Evolutionary conservation across 2,113 vertebrate genomes (phyloP), one percentile per base, ranked within the genome.

Genomic region (Dasyornis broadbenti): DNA sequence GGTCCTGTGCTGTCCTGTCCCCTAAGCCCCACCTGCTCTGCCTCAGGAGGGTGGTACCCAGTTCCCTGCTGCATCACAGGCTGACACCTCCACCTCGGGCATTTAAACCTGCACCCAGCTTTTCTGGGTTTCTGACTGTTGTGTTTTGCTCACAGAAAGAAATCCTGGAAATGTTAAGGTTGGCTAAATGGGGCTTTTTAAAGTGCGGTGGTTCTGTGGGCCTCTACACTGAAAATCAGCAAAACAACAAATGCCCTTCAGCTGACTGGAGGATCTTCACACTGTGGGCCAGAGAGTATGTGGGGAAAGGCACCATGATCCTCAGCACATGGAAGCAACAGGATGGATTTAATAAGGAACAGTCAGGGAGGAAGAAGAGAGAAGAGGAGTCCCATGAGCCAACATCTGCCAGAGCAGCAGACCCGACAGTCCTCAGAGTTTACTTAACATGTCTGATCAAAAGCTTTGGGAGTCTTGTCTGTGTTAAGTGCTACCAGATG

Each of bases 391-490:
- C 80, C 76, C 90, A 86, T 0, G 1, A 92, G 82, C 31, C 4
- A 0, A 82, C 93, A 90, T 92, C 85, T 95, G 90, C 85, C 85
- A 86, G 64, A 95, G 76, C 76, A 70, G 52, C 87, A 91, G 94
- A 93, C 60, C 39, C 7, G 0, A 70, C n/a, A 15, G 86, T 63
- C 79, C 66, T 75, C 8, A 76, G 70, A 82, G 90, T 83, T 95
- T 88, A 90, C 90, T 96, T 95, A 96, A 86, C 59, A 22, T 64
- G 90, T 80, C 92, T 92, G 94, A 96, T 96, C 93, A 96, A 95
- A 95, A 95, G 93, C 92, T 81, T 82, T 88, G 90, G 76, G 82
- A 94, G 57, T 54, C 88, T 84, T 92, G 82, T 64, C 94, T 93
- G 40, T 56, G 56, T 59, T 96, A 96, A 96, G 61, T 89, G 90